Conservation (phyloP, 2,797 vertebrate species). For the Alosa sapidissima region DNA sequence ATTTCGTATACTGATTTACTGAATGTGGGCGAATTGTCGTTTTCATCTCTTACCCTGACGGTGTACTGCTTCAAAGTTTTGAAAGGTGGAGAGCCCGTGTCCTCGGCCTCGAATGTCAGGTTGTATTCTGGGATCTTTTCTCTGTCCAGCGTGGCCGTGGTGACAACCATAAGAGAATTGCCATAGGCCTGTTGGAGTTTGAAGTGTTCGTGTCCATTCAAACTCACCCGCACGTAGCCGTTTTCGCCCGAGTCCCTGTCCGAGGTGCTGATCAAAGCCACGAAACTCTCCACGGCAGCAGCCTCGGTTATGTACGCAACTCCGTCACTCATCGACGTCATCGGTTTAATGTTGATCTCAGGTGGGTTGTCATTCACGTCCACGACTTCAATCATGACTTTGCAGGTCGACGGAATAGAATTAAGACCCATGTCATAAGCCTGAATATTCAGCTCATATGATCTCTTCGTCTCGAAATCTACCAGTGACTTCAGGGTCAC, state of each 20-base stretch:
- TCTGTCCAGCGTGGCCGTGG: slow-evolving; percentile 71
- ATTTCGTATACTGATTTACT: slow-evolving; percentile 75
- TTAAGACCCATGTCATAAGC: slow-evolving; percentile 68
- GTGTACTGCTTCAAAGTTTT: slow-evolving; percentile 76
- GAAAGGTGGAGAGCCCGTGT: slow-evolving; percentile 72
- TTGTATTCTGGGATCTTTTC: slow-evolving; percentile 80
- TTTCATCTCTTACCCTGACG: slow-evolving; percentile 77
- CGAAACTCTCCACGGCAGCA: slow-evolving; percentile 75
- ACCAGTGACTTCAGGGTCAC: slow-evolving; percentile 69
- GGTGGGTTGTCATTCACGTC: slow-evolving; percentile 81
- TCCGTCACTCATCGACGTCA: slow-evolving; percentile 73
- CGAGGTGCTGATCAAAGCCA: slow-evolving; percentile 79
- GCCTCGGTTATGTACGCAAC: slow-evolving; percentile 77
- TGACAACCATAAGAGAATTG: slow-evolving; percentile 79
- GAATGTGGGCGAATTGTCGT: slow-evolving; percentile 78
- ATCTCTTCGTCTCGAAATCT: slow-evolving; percentile 69
- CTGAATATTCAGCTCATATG: slow-evolving; percentile 68
- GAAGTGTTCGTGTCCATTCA: slow-evolving; percentile 81
- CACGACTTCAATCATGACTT: slow-evolving; percentile 67
- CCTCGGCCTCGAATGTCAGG: slow-evolving; percentile 74
- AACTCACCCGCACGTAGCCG: slow-evolving; percentile 73
- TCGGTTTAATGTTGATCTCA: slow-evolving; percentile 74
- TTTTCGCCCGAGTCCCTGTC: slow-evolving; percentile 81
- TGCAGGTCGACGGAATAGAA: slow-evolving; percentile 68
- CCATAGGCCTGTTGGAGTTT: slow-evolving; percentile 78